phyloP scores from a whole-genome alignment of 1,140 invertebrate species.

The Homarus americanus region DNA sequence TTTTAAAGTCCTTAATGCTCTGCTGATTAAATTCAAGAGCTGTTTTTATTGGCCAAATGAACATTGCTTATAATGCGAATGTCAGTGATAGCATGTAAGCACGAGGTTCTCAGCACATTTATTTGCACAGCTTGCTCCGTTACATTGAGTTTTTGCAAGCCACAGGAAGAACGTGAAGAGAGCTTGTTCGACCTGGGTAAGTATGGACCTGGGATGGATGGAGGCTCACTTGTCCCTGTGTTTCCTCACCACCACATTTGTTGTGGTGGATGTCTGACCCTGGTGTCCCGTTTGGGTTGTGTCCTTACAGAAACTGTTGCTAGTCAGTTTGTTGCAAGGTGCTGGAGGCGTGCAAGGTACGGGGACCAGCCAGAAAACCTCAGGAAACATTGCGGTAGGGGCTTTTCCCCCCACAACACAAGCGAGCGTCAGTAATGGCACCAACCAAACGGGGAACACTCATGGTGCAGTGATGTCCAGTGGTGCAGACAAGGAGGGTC shows the following conservation, averaged over 20 bases:
- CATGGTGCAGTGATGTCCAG: conserved; percentile 60
- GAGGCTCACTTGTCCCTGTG: conserved; percentile 53
- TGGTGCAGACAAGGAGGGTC: conserved; percentile 59
- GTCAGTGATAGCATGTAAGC: conserved; percentile 66
- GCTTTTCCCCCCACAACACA: conserved; percentile 59
- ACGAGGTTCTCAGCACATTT: conserved; percentile 65
- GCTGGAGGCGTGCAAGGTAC: conserved; percentile 53
- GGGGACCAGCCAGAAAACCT: conserved; percentile 60
- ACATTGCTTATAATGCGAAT: conserved; percentile 59
- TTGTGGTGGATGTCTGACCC: conserved; percentile 65
- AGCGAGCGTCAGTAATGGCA: conserved; percentile 62
- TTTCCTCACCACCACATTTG: conserved; percentile 58
- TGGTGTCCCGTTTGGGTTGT: conserved; percentile 69
- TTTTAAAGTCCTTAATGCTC: conserved; percentile 31
- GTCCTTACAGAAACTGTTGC: conserved; percentile 71
- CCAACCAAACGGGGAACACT: conserved; percentile 61
- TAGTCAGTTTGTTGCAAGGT: conserved; percentile 72
- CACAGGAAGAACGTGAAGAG: conserved; percentile 37
- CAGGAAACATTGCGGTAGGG: conserved; percentile 56
- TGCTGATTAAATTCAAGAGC: conserved; percentile 26
- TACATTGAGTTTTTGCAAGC: conserved; percentile 55
- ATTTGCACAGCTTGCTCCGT: conserved; percentile 66
- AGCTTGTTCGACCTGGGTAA: conserved; percentile 24
- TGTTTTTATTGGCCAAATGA: conserved; percentile 35
- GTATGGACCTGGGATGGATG: conserved; percentile 54